A percentile compares a stretch with the other conserved stretches of the same genome.
phyloP scores from a whole-genome alignment of 2,113 vertebrate species.

The Rhipidura dahli region DNA sequence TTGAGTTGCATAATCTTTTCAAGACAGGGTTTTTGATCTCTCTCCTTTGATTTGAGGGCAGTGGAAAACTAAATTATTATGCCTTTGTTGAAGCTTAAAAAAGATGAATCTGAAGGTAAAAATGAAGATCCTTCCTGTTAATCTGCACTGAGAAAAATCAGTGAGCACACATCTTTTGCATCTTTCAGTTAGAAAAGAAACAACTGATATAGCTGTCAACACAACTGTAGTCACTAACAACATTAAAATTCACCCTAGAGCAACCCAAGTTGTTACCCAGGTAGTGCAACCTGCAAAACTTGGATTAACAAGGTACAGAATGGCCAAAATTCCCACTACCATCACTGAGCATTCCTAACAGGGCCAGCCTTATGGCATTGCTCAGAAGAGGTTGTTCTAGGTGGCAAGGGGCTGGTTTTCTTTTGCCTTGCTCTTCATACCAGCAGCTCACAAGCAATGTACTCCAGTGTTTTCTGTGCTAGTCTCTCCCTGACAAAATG shows the following conservation, averaged over 20 bases:
- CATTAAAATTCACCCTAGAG: background rate
- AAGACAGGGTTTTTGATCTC: constrained; percentile 56
- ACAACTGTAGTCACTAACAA: background rate
- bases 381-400: background rate
- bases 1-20: constrained; percentile 76
- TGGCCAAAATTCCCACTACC: background rate
- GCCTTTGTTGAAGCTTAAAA: constrained; percentile 28
- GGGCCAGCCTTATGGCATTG: rapidly evolving
- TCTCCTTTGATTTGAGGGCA: constrained; percentile 22
- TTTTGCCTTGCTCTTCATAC: background rate
- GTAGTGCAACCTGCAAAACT: background rate
- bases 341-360: background rate
- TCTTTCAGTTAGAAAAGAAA: constrained; percentile 5
- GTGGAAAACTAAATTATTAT: background rate
- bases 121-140: constrained; percentile 15
- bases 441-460: background rate
- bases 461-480: background rate
- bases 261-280: background rate
- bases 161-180: background rate
- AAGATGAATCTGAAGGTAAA: constrained; percentile 33
- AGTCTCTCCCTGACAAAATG: background rate
- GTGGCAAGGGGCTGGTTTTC: background rate
- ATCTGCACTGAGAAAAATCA: constrained; percentile 32
- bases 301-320: background rate
- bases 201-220: background rate